These are phyloP conservation scores for Pituophis catenifer DNA, from an alignment of 2,113 vertebrate genomes.

Conservation along the genomic window DNA sequence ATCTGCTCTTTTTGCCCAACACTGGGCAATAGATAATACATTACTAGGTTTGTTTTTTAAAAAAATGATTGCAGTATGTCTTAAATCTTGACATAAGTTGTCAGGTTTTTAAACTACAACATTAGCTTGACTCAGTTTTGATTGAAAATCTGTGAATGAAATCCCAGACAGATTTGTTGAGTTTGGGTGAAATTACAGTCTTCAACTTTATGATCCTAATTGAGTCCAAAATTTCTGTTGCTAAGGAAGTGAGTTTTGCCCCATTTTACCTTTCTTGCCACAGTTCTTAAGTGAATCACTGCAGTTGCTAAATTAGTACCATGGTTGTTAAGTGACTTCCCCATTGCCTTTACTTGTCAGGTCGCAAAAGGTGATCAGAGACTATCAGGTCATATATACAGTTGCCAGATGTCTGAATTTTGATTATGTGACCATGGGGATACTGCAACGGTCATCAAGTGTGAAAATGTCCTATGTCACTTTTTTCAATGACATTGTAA, in stretches of 20 bases:
- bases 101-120: neutral
- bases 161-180: neutral
- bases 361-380: neutral
- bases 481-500: neutral
- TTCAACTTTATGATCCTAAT: neutral
- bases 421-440: neutral
- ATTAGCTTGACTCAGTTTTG: neutral
- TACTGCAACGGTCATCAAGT: neutral
- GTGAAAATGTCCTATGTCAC: neutral
- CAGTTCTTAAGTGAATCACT: neutral
- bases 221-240: neutral
- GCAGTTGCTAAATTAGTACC: neutral
- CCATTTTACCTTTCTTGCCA: neutral
- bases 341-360: neutral
- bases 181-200: neutral
- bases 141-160: neutral
- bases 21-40: constrained; percentile 15
- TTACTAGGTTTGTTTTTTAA: constrained; percentile 19
- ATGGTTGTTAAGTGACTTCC: neutral
- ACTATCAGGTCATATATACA: neutral
- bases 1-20: constrained; percentile 23
- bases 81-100: neutral
- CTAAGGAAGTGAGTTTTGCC: neutral
- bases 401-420: neutral
- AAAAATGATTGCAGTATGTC: neutral